These are phyloP conservation scores for Peromyscus aztecus DNA, from an alignment of 2,797 vertebrate species.

Conservation along the genomic window DNA sequence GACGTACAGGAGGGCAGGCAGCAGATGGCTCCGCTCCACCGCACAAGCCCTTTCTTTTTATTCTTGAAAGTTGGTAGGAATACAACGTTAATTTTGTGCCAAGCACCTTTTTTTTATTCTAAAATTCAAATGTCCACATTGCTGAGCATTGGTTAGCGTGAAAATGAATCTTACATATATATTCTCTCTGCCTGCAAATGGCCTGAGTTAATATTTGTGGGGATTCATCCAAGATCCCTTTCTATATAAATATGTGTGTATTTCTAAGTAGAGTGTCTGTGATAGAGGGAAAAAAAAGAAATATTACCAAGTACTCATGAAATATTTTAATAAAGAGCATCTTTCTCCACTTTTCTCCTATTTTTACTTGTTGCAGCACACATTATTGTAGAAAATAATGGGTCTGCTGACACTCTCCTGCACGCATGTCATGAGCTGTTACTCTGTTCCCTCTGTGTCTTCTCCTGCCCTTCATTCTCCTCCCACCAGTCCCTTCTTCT, in stretches of 20 bases:
- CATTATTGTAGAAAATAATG: not conserved
- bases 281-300: constrained; percentile 27
- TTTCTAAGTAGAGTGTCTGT: constrained; percentile 25
- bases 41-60: not conserved
- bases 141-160: not conserved
- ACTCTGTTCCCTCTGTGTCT: not conserved
- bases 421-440: not conserved
- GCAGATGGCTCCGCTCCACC: not conserved
- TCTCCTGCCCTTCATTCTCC: not conserved
- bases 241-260: not conserved
- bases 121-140: constrained; percentile 30
- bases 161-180: not conserved
- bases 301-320: constrained; percentile 2
- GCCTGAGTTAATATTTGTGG: not conserved
- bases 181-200: not conserved
- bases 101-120: not conserved
- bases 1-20: not conserved
- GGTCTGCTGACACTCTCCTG: no score
- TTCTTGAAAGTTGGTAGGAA: constrained; percentile 39
- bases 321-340: not conserved
- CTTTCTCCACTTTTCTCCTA: not conserved
- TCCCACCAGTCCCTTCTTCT: not conserved
- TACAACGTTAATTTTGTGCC: constrained; percentile 21
- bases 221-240: not conserved
- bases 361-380: not conserved